A percentile compares a stretch with the other conserved stretches of the same genome.
phyloP scores from a whole-genome alignment of 2,888 invertebrate genomes.

The Esperia sulphurella region DNA sequence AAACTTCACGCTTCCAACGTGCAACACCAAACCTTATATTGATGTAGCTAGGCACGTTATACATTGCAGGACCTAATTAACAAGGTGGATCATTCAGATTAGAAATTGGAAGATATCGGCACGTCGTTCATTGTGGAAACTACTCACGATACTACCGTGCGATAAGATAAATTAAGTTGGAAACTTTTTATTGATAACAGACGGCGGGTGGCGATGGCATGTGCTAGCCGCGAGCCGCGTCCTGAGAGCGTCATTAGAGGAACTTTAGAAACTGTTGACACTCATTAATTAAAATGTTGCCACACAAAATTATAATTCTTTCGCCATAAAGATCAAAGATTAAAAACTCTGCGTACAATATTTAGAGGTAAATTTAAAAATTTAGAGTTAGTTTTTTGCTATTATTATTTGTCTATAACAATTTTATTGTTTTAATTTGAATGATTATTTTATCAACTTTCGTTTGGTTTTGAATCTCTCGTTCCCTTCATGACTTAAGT shows the following conservation, averaged over 20 bases:
- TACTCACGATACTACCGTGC: slow-evolving; percentile 69
- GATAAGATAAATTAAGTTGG: slow-evolving; percentile 74
- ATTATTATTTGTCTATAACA: too few species aligned
- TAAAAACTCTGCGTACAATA: too few species aligned
- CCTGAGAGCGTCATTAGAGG: not conserved
- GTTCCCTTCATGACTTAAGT: too few species aligned
- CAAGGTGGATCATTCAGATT: slow-evolving; percentile 76
- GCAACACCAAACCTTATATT: slow-evolving; percentile 39
- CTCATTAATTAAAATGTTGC: not conserved
- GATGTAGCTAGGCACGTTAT: slow-evolving; percentile 30
- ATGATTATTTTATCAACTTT: too few species aligned
- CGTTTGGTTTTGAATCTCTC: too few species aligned
- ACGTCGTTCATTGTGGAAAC: slow-evolving; percentile 77
- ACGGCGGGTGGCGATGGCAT: slow-evolving; percentile 39
- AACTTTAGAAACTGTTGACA: slow-evolving; percentile 4
- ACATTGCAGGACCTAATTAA: slow-evolving; percentile 50
- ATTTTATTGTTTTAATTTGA: too few species aligned
- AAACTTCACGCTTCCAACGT: slow-evolving; percentile 32
- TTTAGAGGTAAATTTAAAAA: too few species aligned
- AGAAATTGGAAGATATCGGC: slow-evolving; percentile 76
- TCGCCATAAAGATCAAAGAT: too few species aligned
- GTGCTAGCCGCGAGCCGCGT: not conserved
- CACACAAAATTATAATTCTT: too few species aligned
- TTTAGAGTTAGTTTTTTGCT: too few species aligned
- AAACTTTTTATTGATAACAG: slow-evolving; percentile 70